These are phyloP conservation scores for Hemaris fuciformis DNA, from an alignment of 2,888 invertebrate genomes.

Conservation along the genomic window DNA sequence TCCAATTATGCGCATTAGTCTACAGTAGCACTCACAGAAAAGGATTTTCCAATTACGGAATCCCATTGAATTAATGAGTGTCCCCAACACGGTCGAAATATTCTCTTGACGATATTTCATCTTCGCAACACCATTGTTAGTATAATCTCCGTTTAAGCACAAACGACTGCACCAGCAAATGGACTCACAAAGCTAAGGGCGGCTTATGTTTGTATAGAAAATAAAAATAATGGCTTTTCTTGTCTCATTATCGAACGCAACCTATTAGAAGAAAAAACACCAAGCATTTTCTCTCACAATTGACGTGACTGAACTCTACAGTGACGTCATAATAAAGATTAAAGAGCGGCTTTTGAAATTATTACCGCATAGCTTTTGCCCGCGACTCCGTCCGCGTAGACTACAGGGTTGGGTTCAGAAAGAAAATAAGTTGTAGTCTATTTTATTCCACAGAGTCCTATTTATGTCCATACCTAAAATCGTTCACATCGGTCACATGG, in stretches of 20 bases:
- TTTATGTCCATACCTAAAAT: too few relatives aligned
- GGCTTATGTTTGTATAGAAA: neutral
- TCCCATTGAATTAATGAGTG: constrained; percentile 63
- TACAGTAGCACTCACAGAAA: constrained; percentile 55
- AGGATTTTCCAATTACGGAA: constrained; percentile 64
- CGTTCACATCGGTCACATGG: too few relatives aligned
- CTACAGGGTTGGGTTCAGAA: too few relatives aligned
- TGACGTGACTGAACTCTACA: neutral
- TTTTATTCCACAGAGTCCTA: too few relatives aligned
- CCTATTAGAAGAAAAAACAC: neutral
- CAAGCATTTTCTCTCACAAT: neutral
- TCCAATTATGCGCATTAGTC: constrained; percentile 63
- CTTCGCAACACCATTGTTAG: constrained; percentile 37
- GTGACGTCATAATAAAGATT: too few relatives aligned
- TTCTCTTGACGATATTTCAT: constrained; percentile 50
- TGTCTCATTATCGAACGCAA: neutral
- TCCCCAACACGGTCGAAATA: constrained; percentile 53
- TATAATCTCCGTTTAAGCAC: neutral
- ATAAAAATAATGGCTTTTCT: neutral
- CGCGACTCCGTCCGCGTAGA: too few relatives aligned
- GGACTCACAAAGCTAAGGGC: neutral
- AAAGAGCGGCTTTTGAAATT: neutral
- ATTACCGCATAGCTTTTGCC: neutral
- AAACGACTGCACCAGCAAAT: constrained; percentile 12
- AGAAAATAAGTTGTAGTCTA: too few relatives aligned